phyloP scores from a whole-genome alignment of 2,888 invertebrate genomes.

The Eristalinus aeneus region DNA sequence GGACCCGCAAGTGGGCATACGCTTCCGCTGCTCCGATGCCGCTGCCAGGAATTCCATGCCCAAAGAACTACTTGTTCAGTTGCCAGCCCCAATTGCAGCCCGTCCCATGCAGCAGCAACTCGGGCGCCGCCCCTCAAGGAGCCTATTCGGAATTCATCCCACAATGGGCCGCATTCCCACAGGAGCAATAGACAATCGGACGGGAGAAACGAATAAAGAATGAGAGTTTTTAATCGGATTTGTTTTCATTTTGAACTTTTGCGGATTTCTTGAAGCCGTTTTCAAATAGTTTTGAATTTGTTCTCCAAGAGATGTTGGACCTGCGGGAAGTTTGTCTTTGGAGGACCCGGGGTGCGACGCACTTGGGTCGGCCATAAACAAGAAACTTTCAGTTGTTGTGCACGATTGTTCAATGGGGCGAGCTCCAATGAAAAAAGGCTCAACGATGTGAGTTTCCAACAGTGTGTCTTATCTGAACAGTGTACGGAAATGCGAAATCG shows the following conservation, averaged over 20 bases:
- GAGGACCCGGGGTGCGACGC: no score
- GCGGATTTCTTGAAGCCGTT: no score
- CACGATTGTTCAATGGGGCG: no score
- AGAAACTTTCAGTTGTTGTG: no score
- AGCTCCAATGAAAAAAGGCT: no score
- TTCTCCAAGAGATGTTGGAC: no score
- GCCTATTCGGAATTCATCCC: constrained; percentile 53
- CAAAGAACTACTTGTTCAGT: constrained; percentile 62
- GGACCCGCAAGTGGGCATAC: constrained; percentile 55
- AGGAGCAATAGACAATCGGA: constrained; percentile 25
- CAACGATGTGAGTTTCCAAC: no score
- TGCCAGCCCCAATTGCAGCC: constrained; percentile 59
- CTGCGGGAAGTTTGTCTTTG: no score
- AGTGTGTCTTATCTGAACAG: no score
- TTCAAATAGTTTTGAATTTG: no score
- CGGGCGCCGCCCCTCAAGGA: constrained; percentile 29
- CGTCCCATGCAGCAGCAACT: constrained; percentile 39
- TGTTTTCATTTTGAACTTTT: background rate
- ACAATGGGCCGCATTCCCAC: constrained; percentile 38
- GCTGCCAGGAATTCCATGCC: constrained; percentile 52
- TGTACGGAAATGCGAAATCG: no score
- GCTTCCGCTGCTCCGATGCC: constrained; percentile 18
- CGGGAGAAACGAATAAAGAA: constrained; percentile 22
- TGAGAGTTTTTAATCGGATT: background rate
- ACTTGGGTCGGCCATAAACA: no score